Conservation (phyloP, 1,140 invertebrate genomes). For the Vanessa atalanta region DNA sequence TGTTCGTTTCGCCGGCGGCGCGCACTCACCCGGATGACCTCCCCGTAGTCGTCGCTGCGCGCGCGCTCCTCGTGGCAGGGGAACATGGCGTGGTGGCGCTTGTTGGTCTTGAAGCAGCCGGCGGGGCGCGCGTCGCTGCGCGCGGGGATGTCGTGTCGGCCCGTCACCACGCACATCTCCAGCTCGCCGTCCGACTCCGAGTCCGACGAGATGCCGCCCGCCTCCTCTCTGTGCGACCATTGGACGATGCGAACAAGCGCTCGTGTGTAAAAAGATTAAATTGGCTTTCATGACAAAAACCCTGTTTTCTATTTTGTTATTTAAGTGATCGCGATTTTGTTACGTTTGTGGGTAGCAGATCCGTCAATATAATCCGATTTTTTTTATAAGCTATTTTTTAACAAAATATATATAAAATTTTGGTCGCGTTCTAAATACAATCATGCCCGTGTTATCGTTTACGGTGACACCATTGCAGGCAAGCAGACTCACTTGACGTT, state of each 20-base stretch:
- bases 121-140: conserved; percentile 86
- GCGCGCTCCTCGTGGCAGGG: conserved; percentile 95
- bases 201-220: conserved; percentile 79
- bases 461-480: no score
- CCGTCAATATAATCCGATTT: no score
- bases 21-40: conserved; percentile 87
- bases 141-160: conserved; percentile 94
- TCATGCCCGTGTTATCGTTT: neutral
- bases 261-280: no score
- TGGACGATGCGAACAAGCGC: no score
- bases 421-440: neutral
- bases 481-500: conserved; percentile 54
- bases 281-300: no score
- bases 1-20: no score
- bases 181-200: conserved; percentile 93
- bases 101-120: conserved; percentile 95
- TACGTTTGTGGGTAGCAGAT: no score
- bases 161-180: conserved; percentile 89
- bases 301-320: no score
- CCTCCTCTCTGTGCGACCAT: conserved; percentile 80
- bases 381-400: no score
- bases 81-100: conserved; percentile 98
- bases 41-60: conserved; percentile 96
- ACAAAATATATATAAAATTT: neutral
- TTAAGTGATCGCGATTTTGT: no score